Evolutionary conservation across 1,140 invertebrate species (phyloP).

Genomic region (Penaeus japonicus): DNA sequence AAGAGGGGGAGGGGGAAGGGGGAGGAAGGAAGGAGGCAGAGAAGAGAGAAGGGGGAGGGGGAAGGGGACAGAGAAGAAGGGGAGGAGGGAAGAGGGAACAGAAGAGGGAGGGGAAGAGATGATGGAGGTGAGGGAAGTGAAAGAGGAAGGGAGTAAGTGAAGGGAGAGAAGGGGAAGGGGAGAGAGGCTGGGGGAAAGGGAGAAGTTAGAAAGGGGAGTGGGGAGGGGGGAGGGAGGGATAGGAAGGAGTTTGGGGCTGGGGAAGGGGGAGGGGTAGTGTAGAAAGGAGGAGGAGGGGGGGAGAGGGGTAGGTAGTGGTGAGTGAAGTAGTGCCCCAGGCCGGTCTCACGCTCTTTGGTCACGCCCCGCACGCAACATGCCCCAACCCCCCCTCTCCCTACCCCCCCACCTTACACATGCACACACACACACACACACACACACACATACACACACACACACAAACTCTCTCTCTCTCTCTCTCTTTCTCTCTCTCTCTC

Average conservation of each 20-base stretch:
- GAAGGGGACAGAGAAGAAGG: background rate
- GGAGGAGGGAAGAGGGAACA: background rate
- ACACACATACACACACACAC: too few species aligned
- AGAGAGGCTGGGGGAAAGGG: background rate
- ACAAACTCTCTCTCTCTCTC: too few species aligned
- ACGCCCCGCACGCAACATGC: conserved; percentile 3
- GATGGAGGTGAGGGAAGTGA: background rate
- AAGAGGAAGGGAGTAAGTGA: background rate
- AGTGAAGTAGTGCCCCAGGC: background rate
- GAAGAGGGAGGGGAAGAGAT: background rate
- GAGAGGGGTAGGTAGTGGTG: background rate
- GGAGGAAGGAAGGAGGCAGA: background rate
- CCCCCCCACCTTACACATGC: background rate
- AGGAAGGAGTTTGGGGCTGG: background rate
- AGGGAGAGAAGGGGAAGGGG: background rate
- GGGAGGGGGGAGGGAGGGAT: background rate
- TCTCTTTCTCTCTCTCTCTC: too few species aligned
- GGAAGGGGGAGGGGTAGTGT: background rate
- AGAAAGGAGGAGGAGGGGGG: background rate
- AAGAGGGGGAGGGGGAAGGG: background rate
- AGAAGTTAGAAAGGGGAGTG: background rate
- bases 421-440: background rate
- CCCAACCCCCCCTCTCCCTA: too few species aligned
- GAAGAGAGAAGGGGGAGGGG: too few species aligned
- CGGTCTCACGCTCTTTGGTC: background rate